Conservation (phyloP, 2,888 invertebrate genomes). For the Apotomis capreana region DNA sequence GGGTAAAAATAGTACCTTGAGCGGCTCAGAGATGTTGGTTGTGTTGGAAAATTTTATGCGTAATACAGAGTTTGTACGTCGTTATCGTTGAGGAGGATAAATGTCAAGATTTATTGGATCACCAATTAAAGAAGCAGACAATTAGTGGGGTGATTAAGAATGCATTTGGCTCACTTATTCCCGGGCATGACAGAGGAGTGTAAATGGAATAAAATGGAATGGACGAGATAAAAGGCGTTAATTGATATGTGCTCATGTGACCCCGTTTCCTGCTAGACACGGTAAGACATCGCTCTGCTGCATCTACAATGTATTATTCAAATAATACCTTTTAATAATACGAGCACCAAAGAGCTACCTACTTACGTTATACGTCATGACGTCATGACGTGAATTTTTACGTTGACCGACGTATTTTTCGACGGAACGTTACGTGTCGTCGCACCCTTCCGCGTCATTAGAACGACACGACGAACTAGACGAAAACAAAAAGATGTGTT, state of each 20-base stretch:
- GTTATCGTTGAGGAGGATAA: conserved; percentile 35
- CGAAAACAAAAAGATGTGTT: no score
- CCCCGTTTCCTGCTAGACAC: background rate
- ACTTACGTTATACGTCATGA: no score
- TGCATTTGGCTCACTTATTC: conserved; percentile 63
- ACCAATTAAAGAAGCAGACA: conserved; percentile 43
- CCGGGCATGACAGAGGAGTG: conserved; percentile 54
- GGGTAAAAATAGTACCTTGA: conserved; percentile 20
- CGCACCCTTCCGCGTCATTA: no score
- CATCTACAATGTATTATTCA: no score
- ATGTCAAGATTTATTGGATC: conserved; percentile 42
- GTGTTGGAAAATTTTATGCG: conserved; percentile 16
- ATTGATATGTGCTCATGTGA: conserved; percentile 50
- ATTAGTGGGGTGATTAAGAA: conserved; percentile 65
- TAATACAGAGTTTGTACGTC: conserved; percentile 18
- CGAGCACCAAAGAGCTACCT: no score
- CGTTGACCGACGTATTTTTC: no score
- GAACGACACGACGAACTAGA: no score
- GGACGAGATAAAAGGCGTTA: conserved; percentile 58
- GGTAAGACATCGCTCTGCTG: no score
- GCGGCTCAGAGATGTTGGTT: background rate
- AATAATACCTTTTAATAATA: no score
- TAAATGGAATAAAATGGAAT: conserved; percentile 60
- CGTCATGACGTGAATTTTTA: no score
- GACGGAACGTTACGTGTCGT: no score